These are phyloP conservation scores for Nansenia antarctica DNA, from an alignment of 2,113 vertebrate species.

Conservation along the genomic window DNA sequence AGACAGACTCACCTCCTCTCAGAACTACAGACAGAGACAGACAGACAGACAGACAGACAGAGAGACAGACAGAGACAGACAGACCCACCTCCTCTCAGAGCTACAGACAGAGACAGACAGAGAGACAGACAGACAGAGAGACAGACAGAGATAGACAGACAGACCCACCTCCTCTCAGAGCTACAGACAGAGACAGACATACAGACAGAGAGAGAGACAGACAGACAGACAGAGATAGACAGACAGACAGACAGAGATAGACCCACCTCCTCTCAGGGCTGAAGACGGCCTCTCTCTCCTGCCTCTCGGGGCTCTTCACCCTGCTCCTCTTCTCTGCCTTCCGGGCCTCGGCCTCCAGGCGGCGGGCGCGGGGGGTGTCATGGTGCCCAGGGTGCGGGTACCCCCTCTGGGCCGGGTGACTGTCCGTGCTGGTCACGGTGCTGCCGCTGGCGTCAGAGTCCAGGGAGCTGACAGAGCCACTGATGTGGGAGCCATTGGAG, in stretches of 20 bases:
- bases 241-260: neutral
- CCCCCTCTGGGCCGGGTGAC: constrained; percentile 60
- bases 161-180: neutral
- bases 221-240: neutral
- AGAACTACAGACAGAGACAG: neutral
- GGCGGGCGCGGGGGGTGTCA: constrained; percentile 57
- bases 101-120: neutral
- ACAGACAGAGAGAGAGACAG: too few relatives aligned
- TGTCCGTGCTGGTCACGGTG: constrained; percentile 77
- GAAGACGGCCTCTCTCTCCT: constrained; percentile 63
- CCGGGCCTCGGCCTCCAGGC: constrained; percentile 68
- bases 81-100: neutral
- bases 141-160: neutral
- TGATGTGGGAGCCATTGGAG: constrained; percentile 83
- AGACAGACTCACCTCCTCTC: neutral
- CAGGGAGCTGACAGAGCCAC: constrained; percentile 79
- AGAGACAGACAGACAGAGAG: too few relatives aligned
- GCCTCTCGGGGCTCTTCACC: constrained; percentile 69
- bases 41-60: too few relatives aligned
- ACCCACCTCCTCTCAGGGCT: constrained; percentile 79
- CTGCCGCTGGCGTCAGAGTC: constrained; percentile 80
- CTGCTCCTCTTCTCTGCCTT: constrained; percentile 76
- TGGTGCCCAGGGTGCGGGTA: constrained; percentile 47
- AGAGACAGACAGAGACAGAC: neutral
- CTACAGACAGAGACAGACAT: neutral